Percentiles rank a stretch among this genome's conserved stretches.
Conservation (phyloP, 2,888 invertebrate genomes). For the Synergus itoensis region DNA sequence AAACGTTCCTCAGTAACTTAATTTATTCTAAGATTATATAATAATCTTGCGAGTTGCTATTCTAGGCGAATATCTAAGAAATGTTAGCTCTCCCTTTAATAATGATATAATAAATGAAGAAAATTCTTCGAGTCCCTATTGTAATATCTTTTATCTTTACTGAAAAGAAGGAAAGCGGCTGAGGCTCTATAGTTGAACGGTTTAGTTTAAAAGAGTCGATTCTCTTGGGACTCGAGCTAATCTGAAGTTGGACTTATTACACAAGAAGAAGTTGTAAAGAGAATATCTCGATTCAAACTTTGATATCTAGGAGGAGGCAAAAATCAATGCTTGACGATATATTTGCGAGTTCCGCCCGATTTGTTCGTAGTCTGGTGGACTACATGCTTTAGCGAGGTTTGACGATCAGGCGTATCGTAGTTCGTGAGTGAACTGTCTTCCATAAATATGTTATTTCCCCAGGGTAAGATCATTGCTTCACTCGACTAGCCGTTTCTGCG, state of each 20-base stretch:
- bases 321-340: conserved; percentile 6
- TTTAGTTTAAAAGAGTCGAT: conserved; percentile 25
- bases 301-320: background rate
- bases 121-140: background rate
- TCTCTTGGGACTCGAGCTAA: conserved; percentile 26
- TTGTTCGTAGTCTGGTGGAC: background rate
- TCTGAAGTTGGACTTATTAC: conserved; percentile 37
- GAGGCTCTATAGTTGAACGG: conserved; percentile 18
- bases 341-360: conserved; percentile 6
- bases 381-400: conserved; percentile 21
- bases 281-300: conserved; percentile 26
- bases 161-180: background rate
- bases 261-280: conserved; percentile 17
- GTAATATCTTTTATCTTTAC: conserved; percentile 2
- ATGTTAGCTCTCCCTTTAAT: no score
- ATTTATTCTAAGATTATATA: no score
- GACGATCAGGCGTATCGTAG: conserved; percentile 32
- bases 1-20: no score
- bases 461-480: conserved; percentile 39
- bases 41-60: no score
- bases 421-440: conserved; percentile 40
- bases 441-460: conserved; percentile 42
- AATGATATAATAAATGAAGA: no score
- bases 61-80: no score
- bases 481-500: conserved; percentile 29